A percentile compares a stretch with the other conserved stretches of the same genome.
Evolutionary conservation across 1,140 invertebrate species (phyloP).

Genomic region (Procambarus clarkii): DNA sequence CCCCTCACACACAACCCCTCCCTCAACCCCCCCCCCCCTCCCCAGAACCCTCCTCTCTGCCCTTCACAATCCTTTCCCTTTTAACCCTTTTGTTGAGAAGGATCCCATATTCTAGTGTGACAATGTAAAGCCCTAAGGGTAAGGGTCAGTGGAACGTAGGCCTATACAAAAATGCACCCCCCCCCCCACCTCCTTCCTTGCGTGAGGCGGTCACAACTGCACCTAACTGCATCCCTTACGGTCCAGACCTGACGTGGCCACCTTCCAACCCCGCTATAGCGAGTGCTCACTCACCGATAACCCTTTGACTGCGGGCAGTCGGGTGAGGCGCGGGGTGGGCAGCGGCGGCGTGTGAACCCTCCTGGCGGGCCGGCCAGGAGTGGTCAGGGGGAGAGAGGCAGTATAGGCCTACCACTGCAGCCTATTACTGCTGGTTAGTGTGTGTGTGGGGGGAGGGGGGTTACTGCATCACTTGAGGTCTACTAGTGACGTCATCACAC

Average conservation of each 20-base stretch:
- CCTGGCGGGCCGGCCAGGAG: neutral
- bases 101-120: too few relatives aligned
- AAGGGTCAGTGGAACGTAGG: too few relatives aligned
- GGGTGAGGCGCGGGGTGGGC: neutral
- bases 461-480: constrained; percentile 47
- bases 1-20: too few relatives aligned
- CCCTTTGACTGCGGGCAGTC: constrained; percentile 13
- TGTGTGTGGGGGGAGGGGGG: too few relatives aligned
- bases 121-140: too few relatives aligned
- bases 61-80: too few relatives aligned
- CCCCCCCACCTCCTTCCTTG: too few relatives aligned
- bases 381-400: constrained; percentile 37
- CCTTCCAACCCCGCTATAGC: constrained; percentile 11
- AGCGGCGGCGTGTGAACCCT: neutral
- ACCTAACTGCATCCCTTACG: constrained; percentile 28
- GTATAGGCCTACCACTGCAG: constrained; percentile 41
- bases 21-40: neutral
- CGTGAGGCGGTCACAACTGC: too few relatives aligned
- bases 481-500: constrained; percentile 24
- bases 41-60: too few relatives aligned
- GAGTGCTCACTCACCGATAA: neutral
- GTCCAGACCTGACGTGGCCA: constrained; percentile 9
- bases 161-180: too few relatives aligned
- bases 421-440: neutral
- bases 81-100: too few relatives aligned